Evolutionary conservation across 2,888 invertebrate species (phyloP), one percentile per base, ranked within the genome.

Genomic region (Drosophila subquinaria): DNA sequence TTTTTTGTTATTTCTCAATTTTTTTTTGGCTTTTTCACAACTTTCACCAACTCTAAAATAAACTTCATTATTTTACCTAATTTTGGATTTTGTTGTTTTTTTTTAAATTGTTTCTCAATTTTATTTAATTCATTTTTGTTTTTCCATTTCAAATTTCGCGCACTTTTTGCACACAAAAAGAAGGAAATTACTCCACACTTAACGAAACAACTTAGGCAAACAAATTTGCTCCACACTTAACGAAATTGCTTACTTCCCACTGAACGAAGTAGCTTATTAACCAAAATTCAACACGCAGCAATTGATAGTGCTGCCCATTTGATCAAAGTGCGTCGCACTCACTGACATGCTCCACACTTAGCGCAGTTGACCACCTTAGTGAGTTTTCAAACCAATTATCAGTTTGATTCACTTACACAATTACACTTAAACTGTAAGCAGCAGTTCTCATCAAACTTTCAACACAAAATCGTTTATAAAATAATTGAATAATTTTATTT

Each of bases 391-490:
- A 65, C 53, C 57, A n/a, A 4, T 10, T 0, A 15, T 1, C 5
- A 13, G 5, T 13, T n/a, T 15, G 0, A 9, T 2, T 0, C 9
- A 4, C 1, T 2, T 6, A 0, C 47, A 4, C 42, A 68, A 3
- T 73, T 1, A 0, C 1, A 0, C 11, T 1, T 0, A 73, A 73
- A 61, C 69, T 53, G 38, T 27, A 17, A 1, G 2, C 13, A 40
- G 15, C 45, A 0, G 1, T 0, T 17, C 2, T 40, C 3, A 33
- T 5, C 27, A 23, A 9, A 30, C 8, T 27, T 27, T 11, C 6
- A 20, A 4, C 30, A 40, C 6, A 8, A 40, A 53, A 40, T 53
- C 13, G 11, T 10, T 15, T 9, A 15, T 15, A 42, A n/a, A 35
- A 36, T 11, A 2, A 15, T n/a, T 3, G 13, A 43, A 23, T 35